Base-by-base conservation (phyloP, 2,888 invertebrate species). In the Acleris sparsana region DNA sequence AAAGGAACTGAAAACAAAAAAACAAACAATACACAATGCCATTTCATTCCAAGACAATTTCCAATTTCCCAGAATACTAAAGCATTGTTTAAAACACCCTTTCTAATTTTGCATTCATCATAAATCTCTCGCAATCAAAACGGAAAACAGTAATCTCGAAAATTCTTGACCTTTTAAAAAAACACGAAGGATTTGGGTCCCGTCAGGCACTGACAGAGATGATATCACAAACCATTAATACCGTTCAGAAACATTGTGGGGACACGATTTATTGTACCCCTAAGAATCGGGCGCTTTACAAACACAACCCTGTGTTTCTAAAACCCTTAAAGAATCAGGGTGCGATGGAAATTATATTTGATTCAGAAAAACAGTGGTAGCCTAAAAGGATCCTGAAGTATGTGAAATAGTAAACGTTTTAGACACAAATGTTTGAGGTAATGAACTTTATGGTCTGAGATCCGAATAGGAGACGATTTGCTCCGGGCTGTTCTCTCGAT, bases 161-260 rank as follows among this genome's bases (percentile, higher is more conserved):
- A 60, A 65, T 51, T 51, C 49, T 49, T 60, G 53, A 44, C 55
- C 64, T 55, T 55, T 51, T 60, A 53, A 60, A 33, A 65, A 65
- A 61, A 16, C 65, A 55, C 51, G 55, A 65, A n/a, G n/a, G n/a
- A 65, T 60, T 81, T 80, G 76, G 75, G 67, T 70, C 73, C 77
- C 82, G 79, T 85, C 83, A 80, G 80, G 82, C 83, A 86, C 82
- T 79, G 85, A 82, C 64, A 59, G 78, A 77, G 82, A 83, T 81
- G 84, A 82, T 85, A 85, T 84, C 82, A 52, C 20, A 5, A 11
- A 60, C 56, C 85, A 88, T 88, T 89, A 88, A 89, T 89, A 89
- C 79, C 83, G 83, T 80, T 89, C 89, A 86, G 82, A 85, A 85
- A 87, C 88, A 88, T 85, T 88, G 87, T 89, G 80, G 86, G 86